phyloP scores from a whole-genome alignment of 2,113 vertebrate genomes.

The Toxostoma redivivum region DNA sequence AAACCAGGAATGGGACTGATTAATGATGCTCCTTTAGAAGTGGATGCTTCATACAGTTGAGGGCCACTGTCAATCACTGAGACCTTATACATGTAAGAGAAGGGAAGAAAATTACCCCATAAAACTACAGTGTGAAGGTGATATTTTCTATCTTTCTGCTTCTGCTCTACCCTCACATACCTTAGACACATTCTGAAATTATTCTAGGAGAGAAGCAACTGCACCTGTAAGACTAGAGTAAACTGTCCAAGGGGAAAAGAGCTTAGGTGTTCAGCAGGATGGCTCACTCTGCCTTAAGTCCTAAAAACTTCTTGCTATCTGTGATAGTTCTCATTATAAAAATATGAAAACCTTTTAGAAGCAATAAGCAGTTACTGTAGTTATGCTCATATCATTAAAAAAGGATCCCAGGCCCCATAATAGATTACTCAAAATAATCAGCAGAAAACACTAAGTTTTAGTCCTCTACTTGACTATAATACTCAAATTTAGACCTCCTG shows the following conservation, averaged over 20 bases:
- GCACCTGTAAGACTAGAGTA: background rate
- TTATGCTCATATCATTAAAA: background rate
- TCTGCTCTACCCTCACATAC: background rate
- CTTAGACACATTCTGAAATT: background rate
- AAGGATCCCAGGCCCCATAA: background rate
- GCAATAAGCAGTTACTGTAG: background rate
- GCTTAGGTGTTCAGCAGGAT: background rate
- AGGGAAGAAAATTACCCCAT: background rate
- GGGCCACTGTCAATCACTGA: background rate
- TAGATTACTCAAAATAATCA: background rate
- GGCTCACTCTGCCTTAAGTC: background rate
- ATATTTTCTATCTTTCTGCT: background rate
- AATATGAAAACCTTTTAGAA: background rate
- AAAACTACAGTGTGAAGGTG: background rate
- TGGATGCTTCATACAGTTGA: background rate
- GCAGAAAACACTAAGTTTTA: background rate
- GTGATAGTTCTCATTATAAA: background rate
- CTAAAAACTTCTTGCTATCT: background rate
- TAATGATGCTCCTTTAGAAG: background rate
- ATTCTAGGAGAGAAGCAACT: background rate
- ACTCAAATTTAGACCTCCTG: background rate
- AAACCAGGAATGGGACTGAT: background rate
- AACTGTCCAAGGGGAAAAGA: background rate
- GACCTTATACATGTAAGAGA: background rate
- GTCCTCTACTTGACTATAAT: background rate